phyloP scores from a whole-genome alignment of 2,797 vertebrate genomes.

The Iguana delicatissima region DNA sequence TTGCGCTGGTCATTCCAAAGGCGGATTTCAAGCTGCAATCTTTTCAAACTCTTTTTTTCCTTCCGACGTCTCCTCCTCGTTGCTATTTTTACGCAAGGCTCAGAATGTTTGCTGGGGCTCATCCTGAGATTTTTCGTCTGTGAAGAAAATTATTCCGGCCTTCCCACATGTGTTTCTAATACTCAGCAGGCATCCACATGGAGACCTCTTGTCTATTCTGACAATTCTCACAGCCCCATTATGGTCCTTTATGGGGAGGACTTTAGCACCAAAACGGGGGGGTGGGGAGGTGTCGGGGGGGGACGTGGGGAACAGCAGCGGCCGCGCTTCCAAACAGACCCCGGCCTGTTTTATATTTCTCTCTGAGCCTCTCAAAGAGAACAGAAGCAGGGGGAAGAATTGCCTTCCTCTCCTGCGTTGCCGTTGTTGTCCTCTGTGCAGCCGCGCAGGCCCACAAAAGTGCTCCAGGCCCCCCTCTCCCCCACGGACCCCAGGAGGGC shows the following conservation, averaged over 20 bases:
- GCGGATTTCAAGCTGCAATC: background rate
- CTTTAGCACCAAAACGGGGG: conserved; percentile 47
- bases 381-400: conserved; percentile 15
- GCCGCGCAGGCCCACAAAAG: background rate
- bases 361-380: conserved; percentile 71
- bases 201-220: conserved; percentile 62
- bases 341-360: conserved; percentile 71
- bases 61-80: conserved; percentile 17
- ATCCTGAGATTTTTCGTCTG: conserved; percentile 62
- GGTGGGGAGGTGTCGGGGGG: conserved; percentile 2
- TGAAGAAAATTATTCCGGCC: conserved; percentile 66
- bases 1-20: conserved; percentile 28
- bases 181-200: conserved; percentile 51
- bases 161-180: conserved; percentile 66
- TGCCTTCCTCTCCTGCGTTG: too few species aligned
- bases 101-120: conserved; percentile 16
- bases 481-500: background rate
- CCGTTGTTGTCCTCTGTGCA: too few species aligned
- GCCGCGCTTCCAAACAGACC: conserved; percentile 60
- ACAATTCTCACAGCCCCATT: conserved; percentile 63
- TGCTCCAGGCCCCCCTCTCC: background rate
- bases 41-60: conserved; percentile 4
- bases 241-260: conserved; percentile 67
- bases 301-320: conserved; percentile 31
- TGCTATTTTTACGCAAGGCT: conserved; percentile 40